Evolutionary conservation across 1,140 invertebrate genomes (phyloP), one percentile per base, ranked within the genome.

Genomic region (Rhagoletis zephyria): DNA sequence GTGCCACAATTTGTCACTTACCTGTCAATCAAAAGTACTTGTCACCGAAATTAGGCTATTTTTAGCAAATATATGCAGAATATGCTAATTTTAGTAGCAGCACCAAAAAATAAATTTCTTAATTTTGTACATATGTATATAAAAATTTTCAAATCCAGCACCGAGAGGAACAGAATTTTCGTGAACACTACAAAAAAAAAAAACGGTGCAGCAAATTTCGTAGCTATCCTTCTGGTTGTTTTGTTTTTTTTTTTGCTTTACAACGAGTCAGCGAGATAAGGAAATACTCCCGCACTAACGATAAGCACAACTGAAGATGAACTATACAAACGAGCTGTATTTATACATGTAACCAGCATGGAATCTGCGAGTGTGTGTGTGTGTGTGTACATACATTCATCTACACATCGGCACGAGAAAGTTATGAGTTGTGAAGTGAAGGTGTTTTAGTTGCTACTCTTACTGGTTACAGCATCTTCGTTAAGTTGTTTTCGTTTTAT

Each of bases 21-120:
- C 74, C 74, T 81, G 48, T 5, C 74, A 81, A 81, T 56, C 51
- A 2, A 30, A 59, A 81, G 30, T 81, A 10, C n/a, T 81, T 9
- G n/a, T 81, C n/a, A 9, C 74, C 74, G 30, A 81, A 81, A 81
- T 56, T 45, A 56, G 51, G 74, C n/a, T 81, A 59, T 81, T 81
- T 56, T 81, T 30, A 56, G 48, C 6, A 3, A 56, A 56, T 56
- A 74, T 48, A n/a, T 16, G 40, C 16, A 16, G 5, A 10, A 9
- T n/a, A 81, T 81, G 74, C 48, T 81, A 81, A 81, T 81, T 81
- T 51, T 81, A 42, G 4, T 12, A 74, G 48, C 42, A 12, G 1
- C 51, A 9, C 40, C 40, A 67, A 9, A 6, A 67, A 42, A 42
- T 0, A 30, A 30, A 30, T 0, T 30, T 0, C 30, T 10, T 12